Base-by-base conservation (phyloP, 64 coral and sea anemone species). In the Pachyseris speciosa region DNA sequence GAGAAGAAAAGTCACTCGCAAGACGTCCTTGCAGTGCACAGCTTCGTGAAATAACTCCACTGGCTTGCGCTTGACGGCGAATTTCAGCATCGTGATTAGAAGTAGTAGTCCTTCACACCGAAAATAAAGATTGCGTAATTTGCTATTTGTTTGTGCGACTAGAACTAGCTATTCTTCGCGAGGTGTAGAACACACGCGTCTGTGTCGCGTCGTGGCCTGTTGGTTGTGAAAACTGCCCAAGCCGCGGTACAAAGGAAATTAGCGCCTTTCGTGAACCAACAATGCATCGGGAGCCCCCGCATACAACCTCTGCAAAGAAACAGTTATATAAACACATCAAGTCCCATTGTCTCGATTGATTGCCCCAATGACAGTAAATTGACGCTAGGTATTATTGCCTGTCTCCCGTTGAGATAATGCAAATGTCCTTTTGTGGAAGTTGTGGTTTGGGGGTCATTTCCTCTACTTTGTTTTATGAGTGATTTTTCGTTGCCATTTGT, bases 31-130 rank as follows among this genome's bases (percentile, higher is more conserved):
- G 52, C 69, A 78, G 3, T 74, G 40, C 0, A 96, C 86, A 15
- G 95, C 95, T 55, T 96, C 91, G 61, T 96, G 95, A 24, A 96
- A 96, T 30, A 96, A 89, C 26, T 92, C 78, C 38, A 60, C 66
- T 5, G 91, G 67, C 60, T 84, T 96, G 31, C 89, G 88, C 80
- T 90, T 92, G 36, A 96, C 80, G 9, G 91, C 95, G 45, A 96
- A 96, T 43, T 96, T 96, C 37, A 96, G 70, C 95, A 96, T 96
- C 26, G 37, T 72, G 50, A 76, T 51, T 83, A 12, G 26, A 30
- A 40, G 1, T 30, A 20, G 55, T 24, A 31, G 48, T 25, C 20
- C 9, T 81, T 12, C 51, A 7, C 58, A 17, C 58, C 17, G 4
- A 39, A 71, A 22, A n/a, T 12, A 32, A 71, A 37, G 7, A 16